These are phyloP conservation scores for Passer domesticus DNA, from an alignment of 2,113 vertebrate species.

Conservation along the genomic window DNA sequence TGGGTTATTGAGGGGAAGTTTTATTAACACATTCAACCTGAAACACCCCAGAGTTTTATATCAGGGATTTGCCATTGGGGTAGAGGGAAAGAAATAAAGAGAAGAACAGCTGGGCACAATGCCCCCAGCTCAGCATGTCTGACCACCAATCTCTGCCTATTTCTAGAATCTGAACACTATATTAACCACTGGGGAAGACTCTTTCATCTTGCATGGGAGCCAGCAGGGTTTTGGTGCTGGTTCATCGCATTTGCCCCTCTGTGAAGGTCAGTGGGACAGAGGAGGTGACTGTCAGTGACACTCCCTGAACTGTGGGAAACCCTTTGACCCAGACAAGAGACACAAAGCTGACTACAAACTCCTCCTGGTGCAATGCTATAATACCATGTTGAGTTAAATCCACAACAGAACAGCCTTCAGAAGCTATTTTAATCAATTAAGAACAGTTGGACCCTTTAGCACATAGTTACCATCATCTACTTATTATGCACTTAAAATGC, in stretches of 20 bases:
- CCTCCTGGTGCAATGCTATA: not conserved
- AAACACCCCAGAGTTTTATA: not conserved
- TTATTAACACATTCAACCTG: not conserved
- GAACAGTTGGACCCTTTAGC: slow-evolving; percentile 23
- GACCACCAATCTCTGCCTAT: not conserved
- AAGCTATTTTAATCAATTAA: slow-evolving; percentile 48
- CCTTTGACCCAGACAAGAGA: not conserved
- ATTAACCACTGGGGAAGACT: not conserved
- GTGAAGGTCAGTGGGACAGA: not conserved
- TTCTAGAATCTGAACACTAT: not conserved
- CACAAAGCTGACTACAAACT: not conserved
- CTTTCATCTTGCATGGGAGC: not conserved
- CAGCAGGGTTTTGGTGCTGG: not conserved
- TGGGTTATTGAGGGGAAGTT: not conserved
- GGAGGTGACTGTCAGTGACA: not conserved
- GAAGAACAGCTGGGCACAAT: not conserved
- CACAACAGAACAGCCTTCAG: not conserved
- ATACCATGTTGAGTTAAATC: not conserved
- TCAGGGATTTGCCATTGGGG: not conserved
- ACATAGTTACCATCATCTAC: not conserved
- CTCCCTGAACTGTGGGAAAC: not conserved
- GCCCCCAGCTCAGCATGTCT: not conserved
- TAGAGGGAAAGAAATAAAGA: not conserved
- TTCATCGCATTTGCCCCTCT: not conserved
- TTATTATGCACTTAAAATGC: slow-evolving; percentile 42